These are phyloP conservation scores for Heliconius charithonia DNA, from an alignment of 2,888 invertebrate species.

Conservation along the genomic window DNA sequence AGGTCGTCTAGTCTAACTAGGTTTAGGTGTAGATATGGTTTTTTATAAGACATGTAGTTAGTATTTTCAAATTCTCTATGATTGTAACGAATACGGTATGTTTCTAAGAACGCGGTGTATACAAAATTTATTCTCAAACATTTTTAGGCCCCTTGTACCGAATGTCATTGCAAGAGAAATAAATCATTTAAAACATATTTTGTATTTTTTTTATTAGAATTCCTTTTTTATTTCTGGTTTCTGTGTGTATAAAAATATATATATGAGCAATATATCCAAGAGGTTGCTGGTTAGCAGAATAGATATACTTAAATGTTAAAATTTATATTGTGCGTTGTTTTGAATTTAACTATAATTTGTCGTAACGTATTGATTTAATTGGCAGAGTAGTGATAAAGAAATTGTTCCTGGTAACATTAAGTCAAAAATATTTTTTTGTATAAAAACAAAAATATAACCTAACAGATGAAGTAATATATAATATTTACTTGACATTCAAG, in stretches of 20 bases:
- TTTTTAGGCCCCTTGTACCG: constrained; percentile 71
- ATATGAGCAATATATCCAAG: neutral
- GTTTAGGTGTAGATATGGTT: constrained; percentile 79
- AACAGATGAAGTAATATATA: too few species aligned
- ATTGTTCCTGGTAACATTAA: too few species aligned
- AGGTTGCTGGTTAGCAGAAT: neutral
- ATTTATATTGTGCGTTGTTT: too few species aligned
- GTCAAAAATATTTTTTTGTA: too few species aligned
- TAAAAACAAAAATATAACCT: too few species aligned
- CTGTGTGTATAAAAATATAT: neutral
- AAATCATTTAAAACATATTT: constrained; percentile 60
- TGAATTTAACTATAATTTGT: too few species aligned
- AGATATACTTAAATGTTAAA: too few species aligned
- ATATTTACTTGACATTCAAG: too few species aligned
- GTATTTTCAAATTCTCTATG: constrained; percentile 76
- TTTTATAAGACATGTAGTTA: constrained; percentile 79
- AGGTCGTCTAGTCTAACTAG: constrained; percentile 60
- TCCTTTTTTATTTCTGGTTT: neutral
- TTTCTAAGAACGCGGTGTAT: constrained; percentile 67
- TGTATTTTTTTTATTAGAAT: constrained; percentile 51
- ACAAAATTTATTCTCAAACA: constrained; percentile 67
- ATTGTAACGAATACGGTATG: constrained; percentile 57
- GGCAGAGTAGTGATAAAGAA: too few species aligned
- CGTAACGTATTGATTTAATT: too few species aligned
- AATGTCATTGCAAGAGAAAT: constrained; percentile 72